Percentiles rank a stretch among this genome's conserved stretches.
Conservation (phyloP, 1,140 invertebrate species). For the Drosophila carrolli region DNA sequence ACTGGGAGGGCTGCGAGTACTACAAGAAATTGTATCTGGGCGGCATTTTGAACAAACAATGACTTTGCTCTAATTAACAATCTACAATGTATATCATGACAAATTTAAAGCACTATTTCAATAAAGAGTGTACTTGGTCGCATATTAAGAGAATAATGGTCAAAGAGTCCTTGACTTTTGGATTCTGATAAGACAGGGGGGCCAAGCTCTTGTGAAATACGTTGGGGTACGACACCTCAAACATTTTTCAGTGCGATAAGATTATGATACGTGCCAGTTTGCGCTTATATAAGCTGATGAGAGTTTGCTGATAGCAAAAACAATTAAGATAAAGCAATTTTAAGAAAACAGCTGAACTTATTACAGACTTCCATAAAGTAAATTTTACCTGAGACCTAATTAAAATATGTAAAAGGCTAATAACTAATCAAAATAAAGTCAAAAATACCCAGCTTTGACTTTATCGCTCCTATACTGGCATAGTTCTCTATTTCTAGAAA, state of each 20-base stretch:
- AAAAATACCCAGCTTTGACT: neutral
- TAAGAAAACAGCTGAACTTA: neutral
- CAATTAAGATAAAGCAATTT: conserved; percentile 12
- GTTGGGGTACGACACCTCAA: conserved; percentile 13
- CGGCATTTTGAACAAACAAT: conserved; percentile 31
- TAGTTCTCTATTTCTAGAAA: neutral
- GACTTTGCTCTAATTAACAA: neutral
- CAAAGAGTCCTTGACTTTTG: conserved; percentile 37
- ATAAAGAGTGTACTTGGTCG: conserved; percentile 25
- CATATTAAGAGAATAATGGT: neutral
- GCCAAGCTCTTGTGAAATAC: conserved; percentile 30
- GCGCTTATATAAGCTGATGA: neutral
- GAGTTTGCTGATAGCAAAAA: conserved; percentile 29
- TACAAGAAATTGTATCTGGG: conserved; percentile 83
- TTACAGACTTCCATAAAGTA: conserved; percentile 1
- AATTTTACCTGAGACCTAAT: neutral
- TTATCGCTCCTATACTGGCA: conserved; percentile 1
- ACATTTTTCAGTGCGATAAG: conserved; percentile 34
- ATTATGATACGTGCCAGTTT: neutral
- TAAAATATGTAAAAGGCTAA: neutral
- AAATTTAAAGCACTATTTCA: neutral
- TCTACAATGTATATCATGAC: neutral
- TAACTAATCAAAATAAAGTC: neutral
- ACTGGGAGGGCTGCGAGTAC: conserved; percentile 86
- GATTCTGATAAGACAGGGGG: conserved; percentile 14